phyloP scores from a whole-genome alignment of 2,888 invertebrate genomes.

The Fragum sueziense region DNA sequence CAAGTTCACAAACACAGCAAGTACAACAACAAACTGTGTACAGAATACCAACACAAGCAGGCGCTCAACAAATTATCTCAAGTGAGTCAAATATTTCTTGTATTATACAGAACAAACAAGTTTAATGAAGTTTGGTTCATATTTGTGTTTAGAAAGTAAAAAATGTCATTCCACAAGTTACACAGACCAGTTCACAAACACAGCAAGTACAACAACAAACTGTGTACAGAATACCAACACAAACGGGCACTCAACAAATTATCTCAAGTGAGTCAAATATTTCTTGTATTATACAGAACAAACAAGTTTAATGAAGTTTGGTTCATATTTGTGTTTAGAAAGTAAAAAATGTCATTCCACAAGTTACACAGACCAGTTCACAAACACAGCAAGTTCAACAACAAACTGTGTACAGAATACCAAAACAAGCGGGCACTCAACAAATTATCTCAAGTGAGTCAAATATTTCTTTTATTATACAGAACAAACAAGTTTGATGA shows the following conservation, averaged over 20 bases:
- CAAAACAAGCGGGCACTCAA: conserved; percentile 38
- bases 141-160: no score
- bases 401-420: conserved; percentile 69
- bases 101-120: no score
- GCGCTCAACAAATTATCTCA: conserved; percentile 48
- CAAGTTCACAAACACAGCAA: conserved; percentile 22
- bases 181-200: conserved; percentile 23
- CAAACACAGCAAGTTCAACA: conserved; percentile 33
- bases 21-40: conserved; percentile 65
- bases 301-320: no score
- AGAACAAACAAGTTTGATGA: no score
- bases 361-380: conserved; percentile 33
- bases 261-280: conserved; percentile 44
- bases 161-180: no score
- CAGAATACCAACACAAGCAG: conserved; percentile 58
- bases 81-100: conserved; percentile 40
- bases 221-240: conserved; percentile 65
- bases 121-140: no score
- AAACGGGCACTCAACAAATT: conserved; percentile 42
- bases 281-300: no score
- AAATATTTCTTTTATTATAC: no score
- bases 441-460: conserved; percentile 54
- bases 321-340: no score
- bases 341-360: no score
- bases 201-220: conserved; percentile 57